phyloP scores from a whole-genome alignment of 2,113 vertebrate species.

The Antigone vipio region DNA sequence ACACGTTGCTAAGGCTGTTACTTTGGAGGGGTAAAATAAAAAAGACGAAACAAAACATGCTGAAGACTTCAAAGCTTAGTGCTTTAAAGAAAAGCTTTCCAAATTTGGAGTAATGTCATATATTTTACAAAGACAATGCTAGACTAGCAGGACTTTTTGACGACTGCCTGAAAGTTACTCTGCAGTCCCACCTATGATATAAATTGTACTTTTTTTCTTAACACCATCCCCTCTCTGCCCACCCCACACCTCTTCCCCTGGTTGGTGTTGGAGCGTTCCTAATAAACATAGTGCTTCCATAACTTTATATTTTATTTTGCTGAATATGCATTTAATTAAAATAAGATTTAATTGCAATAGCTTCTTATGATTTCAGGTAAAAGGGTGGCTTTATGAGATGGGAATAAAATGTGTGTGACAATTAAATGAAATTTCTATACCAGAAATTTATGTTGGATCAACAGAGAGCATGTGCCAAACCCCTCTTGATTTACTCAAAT shows the following conservation, averaged over 20 bases:
- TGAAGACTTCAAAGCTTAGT: background rate
- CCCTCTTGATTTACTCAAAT: background rate
- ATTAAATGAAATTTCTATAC: background rate
- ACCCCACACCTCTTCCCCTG: rapidly evolving
- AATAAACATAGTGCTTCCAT: background rate
- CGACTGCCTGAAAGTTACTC: background rate
- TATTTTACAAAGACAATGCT: background rate
- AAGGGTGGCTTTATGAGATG: background rate
- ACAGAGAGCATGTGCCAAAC: background rate
- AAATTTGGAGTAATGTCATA: background rate
- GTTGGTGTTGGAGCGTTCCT: background rate
- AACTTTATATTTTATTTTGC: background rate
- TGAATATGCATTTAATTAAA: background rate
- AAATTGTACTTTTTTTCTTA: background rate
- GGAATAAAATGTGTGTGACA: background rate
- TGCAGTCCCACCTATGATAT: background rate
- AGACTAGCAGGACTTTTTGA: background rate
- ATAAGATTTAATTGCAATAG: background rate
- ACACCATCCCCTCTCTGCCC: background rate
- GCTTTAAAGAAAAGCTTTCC: background rate
- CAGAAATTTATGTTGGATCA: background rate
- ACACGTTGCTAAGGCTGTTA: background rate
- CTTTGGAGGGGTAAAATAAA: no score
- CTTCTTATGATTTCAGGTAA: background rate
- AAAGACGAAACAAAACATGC: background rate